Conservation (phyloP, 64 coral and sea anemone genomes). For the Montipora sp. region DNA sequence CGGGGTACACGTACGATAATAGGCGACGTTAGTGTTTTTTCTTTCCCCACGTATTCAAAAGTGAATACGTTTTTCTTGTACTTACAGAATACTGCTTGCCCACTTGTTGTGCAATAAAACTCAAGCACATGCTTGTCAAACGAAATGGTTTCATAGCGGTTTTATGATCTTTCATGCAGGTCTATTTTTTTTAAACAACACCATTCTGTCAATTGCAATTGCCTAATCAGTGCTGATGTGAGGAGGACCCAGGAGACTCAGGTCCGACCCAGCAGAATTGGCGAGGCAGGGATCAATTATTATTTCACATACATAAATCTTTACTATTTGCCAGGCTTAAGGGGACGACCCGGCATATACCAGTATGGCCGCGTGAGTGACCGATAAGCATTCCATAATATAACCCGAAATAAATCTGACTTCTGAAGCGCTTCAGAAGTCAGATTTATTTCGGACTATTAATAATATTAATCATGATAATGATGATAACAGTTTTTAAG, state of each 20-base stretch:
- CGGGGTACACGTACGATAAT: background rate
- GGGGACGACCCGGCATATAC: background rate
- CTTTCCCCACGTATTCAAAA: conserved; percentile 3
- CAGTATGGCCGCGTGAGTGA: background rate
- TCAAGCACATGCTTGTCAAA: background rate
- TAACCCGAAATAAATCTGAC: too few relatives aligned
- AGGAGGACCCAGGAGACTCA: background rate
- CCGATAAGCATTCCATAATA: too few relatives aligned
- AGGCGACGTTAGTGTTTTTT: background rate
- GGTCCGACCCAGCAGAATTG: background rate
- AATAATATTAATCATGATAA: too few relatives aligned
- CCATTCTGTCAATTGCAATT: background rate
- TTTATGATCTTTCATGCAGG: background rate
- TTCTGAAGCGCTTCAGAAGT: too few relatives aligned
- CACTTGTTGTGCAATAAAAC: background rate
- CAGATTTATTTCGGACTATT: too few relatives aligned
- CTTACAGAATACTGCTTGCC: background rate
- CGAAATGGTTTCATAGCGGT: conserved; percentile 3
- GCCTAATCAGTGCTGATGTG: background rate
- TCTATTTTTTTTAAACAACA: conserved; percentile 1
- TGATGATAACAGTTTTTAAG: too few relatives aligned
- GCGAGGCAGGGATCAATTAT: background rate
- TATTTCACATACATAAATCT: conserved; percentile 5
- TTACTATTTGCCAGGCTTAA: background rate
- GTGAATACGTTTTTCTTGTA: background rate